Base-by-base conservation (phyloP, 1,140 invertebrate species). In the Andricus grossulariae region DNA sequence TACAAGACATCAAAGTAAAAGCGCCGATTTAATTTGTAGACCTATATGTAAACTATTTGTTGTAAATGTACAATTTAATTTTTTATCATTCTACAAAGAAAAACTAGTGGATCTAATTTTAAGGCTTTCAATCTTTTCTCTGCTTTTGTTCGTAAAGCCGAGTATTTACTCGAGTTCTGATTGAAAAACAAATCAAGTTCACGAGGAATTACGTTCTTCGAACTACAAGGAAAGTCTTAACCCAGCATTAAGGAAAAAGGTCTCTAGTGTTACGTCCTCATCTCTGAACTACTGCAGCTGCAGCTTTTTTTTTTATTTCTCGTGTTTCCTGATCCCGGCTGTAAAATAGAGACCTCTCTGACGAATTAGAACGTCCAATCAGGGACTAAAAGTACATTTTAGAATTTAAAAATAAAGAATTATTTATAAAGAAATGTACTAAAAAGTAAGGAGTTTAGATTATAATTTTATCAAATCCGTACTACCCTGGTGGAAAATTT, bases 101-200 rank as follows among this genome's bases (percentile, higher is more conserved):
- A 19, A n/a, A 32, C 32, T 39, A 39, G 21, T 66, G 2, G 60
- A 66, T 45, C 10, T 11, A 45, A 45, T 39, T 66, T 66, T n/a
- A 39, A 7, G 25, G 25, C 15, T 66, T 60, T 32, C 2, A 45
- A 7, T 45, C 39, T 21, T 16, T 45, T 66, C 10, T 32, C 25
- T 39, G 25, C 12, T 16, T 39, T 66, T 10, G 1, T 32, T 39
- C 21, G 8, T 19, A 19, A 55, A 32, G 60, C 39, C 60, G 60
- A 66, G 60, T 66, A 25, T 66, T 66, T 66, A 66, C 60, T 66
- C 51, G 51, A 51, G 51, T 70, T 39, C 74, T 75, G 74, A 75
- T 75, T 75, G 74, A 75, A 75, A 75, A 70, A 75, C 73, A 32
- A 70, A 75, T 70, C 39, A 45, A 15, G 50, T 45, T 18, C 52